These are phyloP conservation scores for Eustalomyia histrio DNA, from an alignment of 2,888 invertebrate species.

Conservation along the genomic window DNA sequence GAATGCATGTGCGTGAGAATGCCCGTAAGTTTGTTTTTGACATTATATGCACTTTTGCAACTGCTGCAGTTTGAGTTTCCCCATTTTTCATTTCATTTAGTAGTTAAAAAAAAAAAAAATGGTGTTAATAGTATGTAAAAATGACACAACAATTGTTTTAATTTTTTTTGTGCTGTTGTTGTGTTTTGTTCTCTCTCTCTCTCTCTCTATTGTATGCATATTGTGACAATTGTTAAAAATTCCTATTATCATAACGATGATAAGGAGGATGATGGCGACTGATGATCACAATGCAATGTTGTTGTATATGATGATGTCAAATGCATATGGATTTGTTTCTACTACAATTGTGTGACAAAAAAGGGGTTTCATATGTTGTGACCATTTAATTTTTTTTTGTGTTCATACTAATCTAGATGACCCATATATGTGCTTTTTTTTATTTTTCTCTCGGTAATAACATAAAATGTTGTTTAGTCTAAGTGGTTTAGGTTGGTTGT, in stretches of 20 bases:
- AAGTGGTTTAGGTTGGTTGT: conserved; percentile 12
- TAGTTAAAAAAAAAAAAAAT: conserved; percentile 12
- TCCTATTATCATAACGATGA: conserved; percentile 7
- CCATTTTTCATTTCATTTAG: conserved; percentile 5
- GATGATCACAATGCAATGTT: neutral
- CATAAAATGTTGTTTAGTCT: conserved; percentile 49
- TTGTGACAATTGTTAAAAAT: neutral
- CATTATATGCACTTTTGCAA: conserved; percentile 52
- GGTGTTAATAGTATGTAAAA: conserved; percentile 53
- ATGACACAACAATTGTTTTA: conserved; percentile 39
- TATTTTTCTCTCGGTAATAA: conserved; percentile 1
- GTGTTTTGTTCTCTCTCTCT: neutral
- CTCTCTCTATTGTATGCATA: neutral
- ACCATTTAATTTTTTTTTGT: neutral
- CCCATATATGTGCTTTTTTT: neutral
- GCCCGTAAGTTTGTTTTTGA: conserved; percentile 68
- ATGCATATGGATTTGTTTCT: neutral
- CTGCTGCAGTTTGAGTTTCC: conserved; percentile 6
- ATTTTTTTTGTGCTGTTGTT: neutral
- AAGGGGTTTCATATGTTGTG: neutral
- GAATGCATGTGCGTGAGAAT: conserved; percentile 1
- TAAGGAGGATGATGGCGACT: neutral
- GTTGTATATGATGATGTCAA: neutral
- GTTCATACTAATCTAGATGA: neutral
- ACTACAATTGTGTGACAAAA: neutral